phyloP scores from a whole-genome alignment of 2,113 vertebrate species.

The Meles meles region DNA sequence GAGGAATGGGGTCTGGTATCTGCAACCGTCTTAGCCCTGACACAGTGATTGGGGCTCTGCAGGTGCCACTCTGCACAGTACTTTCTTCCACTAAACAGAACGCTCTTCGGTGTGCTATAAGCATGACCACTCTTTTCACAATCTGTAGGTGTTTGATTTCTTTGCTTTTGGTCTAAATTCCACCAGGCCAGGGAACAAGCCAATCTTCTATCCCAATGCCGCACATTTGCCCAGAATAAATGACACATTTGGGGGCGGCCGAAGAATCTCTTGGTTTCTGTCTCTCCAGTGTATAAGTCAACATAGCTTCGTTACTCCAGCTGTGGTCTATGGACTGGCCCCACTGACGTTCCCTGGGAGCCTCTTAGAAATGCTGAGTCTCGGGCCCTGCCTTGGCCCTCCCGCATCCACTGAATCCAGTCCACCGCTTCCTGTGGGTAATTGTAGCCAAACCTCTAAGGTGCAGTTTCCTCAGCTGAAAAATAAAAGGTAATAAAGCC shows the following conservation, averaged over 20 bases:
- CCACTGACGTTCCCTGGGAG: accelerated
- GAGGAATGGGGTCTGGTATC: too few relatives aligned
- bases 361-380: neutral
- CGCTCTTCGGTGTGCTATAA: accelerated
- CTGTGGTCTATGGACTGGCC: neutral
- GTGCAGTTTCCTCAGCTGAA: neutral
- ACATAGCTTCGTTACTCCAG: accelerated
- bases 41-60: accelerated
- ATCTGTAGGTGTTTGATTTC: neutral
- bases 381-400: accelerated
- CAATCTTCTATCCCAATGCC: neutral
- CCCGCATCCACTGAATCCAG: neutral
- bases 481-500: neutral
- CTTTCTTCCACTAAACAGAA: neutral
- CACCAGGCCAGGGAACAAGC: neutral
- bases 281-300: neutral
- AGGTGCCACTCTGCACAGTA: accelerated
- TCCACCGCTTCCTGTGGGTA: accelerated
- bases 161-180: neutral
- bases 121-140: neutral
- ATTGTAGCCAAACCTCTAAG: neutral
- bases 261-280: neutral
- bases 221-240: neutral
- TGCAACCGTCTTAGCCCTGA: accelerated
- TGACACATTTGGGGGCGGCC: accelerated